A percentile compares a stretch with the other conserved stretches of the same genome.
Conservation (phyloP, 2,888 invertebrate species). For the Drosophila koepferae region DNA sequence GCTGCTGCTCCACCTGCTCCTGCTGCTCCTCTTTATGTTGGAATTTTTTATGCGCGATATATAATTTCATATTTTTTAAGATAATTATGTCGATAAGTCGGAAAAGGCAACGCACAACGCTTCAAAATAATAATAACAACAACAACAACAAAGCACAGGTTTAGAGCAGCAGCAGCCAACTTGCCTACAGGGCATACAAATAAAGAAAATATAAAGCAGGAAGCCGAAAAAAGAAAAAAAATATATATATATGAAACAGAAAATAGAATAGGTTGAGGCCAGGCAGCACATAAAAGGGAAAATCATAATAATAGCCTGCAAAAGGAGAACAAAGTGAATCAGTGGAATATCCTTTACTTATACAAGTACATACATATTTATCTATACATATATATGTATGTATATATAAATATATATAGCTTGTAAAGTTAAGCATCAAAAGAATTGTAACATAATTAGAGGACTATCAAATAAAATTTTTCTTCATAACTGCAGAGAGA, state of each 20-base stretch:
- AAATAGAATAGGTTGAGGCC: neutral
- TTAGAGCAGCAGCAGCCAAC: conserved; percentile 17
- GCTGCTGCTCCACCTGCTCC: conserved; percentile 22
- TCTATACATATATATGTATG: neutral
- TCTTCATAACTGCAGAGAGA: too few species aligned
- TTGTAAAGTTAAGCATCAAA: neutral
- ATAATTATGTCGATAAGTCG: conserved; percentile 81
- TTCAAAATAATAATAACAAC: conserved; percentile 47
- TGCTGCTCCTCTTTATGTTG: conserved; percentile 43
- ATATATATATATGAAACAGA: neutral
- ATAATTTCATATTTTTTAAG: conserved; percentile 80
- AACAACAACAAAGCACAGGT: conserved; percentile 24
- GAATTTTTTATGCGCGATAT: conserved; percentile 54
- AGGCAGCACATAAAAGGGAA: conserved; percentile 7
- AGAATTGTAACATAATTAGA: neutral
- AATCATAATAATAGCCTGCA: conserved; percentile 16
- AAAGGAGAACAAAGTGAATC: conserved; percentile 10
- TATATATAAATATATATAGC: neutral
- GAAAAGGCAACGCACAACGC: conserved; percentile 67
- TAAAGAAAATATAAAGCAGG: conserved; percentile 23
- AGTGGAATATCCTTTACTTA: conserved; percentile 11
- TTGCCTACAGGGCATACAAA: conserved; percentile 32
- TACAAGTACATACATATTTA: neutral
- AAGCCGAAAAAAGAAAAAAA: neutral
- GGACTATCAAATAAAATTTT: too few species aligned